These are phyloP conservation scores for Emys orbicularis DNA, from an alignment of 2,797 vertebrate species.

Conservation along the genomic window DNA sequence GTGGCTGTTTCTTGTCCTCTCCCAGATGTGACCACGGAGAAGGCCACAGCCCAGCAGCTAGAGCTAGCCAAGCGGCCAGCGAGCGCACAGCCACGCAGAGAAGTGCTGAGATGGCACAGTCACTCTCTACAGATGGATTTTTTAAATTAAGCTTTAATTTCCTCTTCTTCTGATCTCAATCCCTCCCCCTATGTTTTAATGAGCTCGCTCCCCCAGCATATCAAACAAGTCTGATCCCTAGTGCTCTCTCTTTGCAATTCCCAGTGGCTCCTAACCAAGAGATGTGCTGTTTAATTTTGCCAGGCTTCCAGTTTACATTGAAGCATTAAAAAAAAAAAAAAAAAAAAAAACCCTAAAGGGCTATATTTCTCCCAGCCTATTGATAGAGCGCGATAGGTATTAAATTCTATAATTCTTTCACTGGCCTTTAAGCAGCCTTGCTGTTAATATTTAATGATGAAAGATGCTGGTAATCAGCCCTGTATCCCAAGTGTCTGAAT, in stretches of 20 bases:
- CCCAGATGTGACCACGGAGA: background rate
- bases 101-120: background rate
- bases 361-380: slow-evolving; percentile 74
- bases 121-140: background rate
- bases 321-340: slow-evolving; percentile 50
- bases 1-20: background rate
- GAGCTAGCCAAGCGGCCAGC: background rate
- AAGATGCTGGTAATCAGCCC: slow-evolving; percentile 82
- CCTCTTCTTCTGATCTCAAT: background rate
- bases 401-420: slow-evolving; percentile 84
- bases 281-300: slow-evolving; percentile 75
- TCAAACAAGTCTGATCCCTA: slow-evolving; percentile 67
- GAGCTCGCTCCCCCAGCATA: slow-evolving; percentile 54
- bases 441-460: slow-evolving; percentile 84
- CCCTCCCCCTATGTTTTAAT: background rate
- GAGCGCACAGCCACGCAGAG: background rate
- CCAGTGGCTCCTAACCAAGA: slow-evolving; percentile 62
- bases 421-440: slow-evolving; percentile 79
- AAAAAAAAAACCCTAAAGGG: background rate
- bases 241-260: slow-evolving; percentile 73
- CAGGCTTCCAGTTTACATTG: slow-evolving; percentile 71
- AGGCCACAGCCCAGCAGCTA: background rate
- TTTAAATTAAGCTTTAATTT: background rate
- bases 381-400: slow-evolving; percentile 78
- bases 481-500: slow-evolving; percentile 79